Percentiles rank a stretch among this genome's conserved stretches.
Conservation (phyloP, 1,140 invertebrate species). For the Musca vetustissima region DNA sequence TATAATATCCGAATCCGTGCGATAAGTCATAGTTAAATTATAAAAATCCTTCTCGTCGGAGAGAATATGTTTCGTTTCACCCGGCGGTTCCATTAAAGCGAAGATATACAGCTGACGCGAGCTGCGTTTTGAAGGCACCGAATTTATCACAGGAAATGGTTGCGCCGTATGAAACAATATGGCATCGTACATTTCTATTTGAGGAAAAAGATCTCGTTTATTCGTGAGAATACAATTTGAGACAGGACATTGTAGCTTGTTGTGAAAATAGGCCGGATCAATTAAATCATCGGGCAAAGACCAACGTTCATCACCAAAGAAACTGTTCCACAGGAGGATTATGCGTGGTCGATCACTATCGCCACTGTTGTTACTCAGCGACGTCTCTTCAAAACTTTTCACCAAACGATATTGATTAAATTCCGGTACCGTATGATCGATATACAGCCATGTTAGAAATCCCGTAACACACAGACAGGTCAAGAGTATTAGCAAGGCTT, state of each 20-base stretch:
- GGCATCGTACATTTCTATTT: constrained; percentile 51
- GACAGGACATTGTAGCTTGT: constrained; percentile 38
- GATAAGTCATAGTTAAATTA: constrained; percentile 65
- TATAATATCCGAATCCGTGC: constrained; percentile 65
- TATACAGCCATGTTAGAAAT: constrained; percentile 20
- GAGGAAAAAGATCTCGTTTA: constrained; percentile 37
- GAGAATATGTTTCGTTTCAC: constrained; percentile 43
- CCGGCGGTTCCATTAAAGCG: constrained; percentile 48
- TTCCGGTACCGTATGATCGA: constrained; percentile 34
- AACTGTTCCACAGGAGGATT: constrained; percentile 47
- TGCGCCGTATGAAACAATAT: constrained; percentile 54
- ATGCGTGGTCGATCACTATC: constrained; percentile 22
- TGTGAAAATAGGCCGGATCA: constrained; percentile 37
- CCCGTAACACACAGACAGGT: background rate
- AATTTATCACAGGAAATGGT: constrained; percentile 32
- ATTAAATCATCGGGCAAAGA: constrained; percentile 37
- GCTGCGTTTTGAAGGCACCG: constrained; percentile 27
- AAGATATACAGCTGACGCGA: constrained; percentile 42
- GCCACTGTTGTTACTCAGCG: background rate
- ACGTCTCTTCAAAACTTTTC: background rate
- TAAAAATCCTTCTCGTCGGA: constrained; percentile 48
- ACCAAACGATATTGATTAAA: constrained; percentile 45
- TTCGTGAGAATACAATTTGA: constrained; percentile 45
- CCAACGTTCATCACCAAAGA: constrained; percentile 47
- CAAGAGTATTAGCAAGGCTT: background rate